phyloP scores from a whole-genome alignment of 2,113 vertebrate species.

The Aphelocoma coerulescens region DNA sequence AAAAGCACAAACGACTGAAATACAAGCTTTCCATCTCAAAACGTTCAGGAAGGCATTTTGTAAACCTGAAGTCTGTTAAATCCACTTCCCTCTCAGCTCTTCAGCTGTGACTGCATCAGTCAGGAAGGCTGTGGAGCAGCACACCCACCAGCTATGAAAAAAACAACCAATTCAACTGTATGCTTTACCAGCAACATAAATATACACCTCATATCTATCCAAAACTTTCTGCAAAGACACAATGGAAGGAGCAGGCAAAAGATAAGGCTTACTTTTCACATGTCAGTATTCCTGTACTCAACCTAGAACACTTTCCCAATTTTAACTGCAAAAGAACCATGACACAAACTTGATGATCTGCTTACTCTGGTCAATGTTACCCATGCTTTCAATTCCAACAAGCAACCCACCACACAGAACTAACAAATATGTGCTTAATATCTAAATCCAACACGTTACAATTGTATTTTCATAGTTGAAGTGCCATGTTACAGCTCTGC shows the following conservation, averaged over 20 bases:
- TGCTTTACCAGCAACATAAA: not conserved
- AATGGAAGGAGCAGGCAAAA: not conserved
- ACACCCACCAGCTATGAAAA: not conserved
- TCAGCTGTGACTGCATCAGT: not conserved
- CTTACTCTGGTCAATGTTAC: not conserved
- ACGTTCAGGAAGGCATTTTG: not conserved
- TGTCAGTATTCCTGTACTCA: not conserved
- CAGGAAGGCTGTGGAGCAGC: not conserved
- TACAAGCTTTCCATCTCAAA: not conserved
- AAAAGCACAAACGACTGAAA: not conserved
- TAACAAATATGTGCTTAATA: not conserved
- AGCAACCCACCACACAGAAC: not conserved
- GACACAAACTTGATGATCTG: not conserved
- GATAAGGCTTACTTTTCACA: not conserved
- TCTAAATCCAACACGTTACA: not conserved
- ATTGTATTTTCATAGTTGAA: not conserved
- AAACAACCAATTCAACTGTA: not conserved
- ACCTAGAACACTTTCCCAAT: not conserved
- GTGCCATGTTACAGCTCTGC: not conserved
- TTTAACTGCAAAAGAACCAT: not conserved
- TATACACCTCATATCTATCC: rapidly evolving
- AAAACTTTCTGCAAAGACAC: not conserved
- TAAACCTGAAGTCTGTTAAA: not conserved
- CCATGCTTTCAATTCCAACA: not conserved
- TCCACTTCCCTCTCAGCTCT: not conserved